Evolutionary conservation across 2,888 invertebrate genomes (phyloP).

Genomic region (Macrophya alboannulata): DNA sequence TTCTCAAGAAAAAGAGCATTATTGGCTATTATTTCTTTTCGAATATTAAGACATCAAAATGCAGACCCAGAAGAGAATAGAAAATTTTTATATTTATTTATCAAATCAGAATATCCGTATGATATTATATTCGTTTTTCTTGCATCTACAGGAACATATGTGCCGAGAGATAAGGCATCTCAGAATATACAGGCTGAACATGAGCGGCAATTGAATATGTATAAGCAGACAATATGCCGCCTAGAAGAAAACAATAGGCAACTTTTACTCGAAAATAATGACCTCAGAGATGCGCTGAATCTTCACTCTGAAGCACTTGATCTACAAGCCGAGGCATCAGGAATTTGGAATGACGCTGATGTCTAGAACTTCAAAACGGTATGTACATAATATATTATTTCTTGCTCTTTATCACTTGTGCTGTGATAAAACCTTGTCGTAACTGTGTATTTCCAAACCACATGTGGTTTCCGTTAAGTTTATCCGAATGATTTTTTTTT

Average conservation of each 20-base stretch:
- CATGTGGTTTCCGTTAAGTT: neutral
- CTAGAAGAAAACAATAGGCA: constrained; percentile 69
- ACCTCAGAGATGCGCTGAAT: constrained; percentile 65
- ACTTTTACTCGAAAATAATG: constrained; percentile 68
- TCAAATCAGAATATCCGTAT: neutral
- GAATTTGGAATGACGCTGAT: constrained; percentile 62
- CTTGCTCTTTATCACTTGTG: neutral
- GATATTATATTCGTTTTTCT: neutral
- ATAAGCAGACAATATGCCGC: constrained; percentile 68
- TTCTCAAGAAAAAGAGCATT: neutral
- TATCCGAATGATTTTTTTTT: neutral
- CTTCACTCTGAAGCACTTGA: constrained; percentile 64
- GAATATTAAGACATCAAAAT: neutral
- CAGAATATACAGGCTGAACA: constrained; percentile 63
- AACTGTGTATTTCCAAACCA: neutral
- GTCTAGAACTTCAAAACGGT: constrained; percentile 52
- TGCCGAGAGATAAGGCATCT: constrained; percentile 63
- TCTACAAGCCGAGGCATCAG: constrained; percentile 66
- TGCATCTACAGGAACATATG: constrained; percentile 62
- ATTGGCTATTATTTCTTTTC: too few relatives aligned
- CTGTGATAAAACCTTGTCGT: neutral
- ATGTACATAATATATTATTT: constrained; percentile 26
- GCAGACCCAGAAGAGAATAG: neutral
- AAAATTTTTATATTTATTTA: neutral
- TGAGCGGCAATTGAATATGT: constrained; percentile 65